A percentile compares a stretch with the other conserved stretches of the same genome.
Conservation (phyloP, 2,113 vertebrate species). For the Istiophorus platypterus region DNA sequence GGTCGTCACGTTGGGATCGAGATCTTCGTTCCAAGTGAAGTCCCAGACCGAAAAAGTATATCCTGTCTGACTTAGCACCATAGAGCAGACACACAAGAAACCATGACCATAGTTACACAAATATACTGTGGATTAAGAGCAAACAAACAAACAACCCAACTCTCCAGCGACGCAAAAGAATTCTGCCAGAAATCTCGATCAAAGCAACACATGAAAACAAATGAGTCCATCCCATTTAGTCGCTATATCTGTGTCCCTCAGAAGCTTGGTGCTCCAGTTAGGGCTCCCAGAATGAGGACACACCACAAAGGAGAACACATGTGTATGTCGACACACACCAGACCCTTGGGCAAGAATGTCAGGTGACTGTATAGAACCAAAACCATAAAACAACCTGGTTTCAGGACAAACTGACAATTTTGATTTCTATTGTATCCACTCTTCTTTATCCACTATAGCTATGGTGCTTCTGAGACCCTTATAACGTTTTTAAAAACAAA, state of each 20-base stretch:
- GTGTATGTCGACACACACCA: neutral
- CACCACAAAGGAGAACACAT: slow-evolving; percentile 66
- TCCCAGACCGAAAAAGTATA: neutral
- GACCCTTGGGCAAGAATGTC: neutral
- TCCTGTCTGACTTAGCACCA: neutral
- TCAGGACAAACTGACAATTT: neutral
- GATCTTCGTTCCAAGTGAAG: neutral
- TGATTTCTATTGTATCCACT: neutral
- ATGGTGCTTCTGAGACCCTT: neutral
- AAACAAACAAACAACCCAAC: neutral
- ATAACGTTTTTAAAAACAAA: neutral
- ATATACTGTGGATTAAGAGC: too few species aligned
- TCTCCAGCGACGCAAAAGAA: neutral
- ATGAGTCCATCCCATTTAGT: slow-evolving; percentile 36
- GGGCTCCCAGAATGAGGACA: slow-evolving; percentile 68
- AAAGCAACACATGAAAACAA: slow-evolving; percentile 19
- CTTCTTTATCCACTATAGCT: neutral
- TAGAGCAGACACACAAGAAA: neutral
- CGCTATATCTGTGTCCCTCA: slow-evolving; percentile 49
- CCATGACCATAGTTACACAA: neutral
- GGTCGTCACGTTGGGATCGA: neutral
- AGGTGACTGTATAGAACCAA: neutral
- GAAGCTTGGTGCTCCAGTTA: slow-evolving; percentile 72
- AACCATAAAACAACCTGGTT: slow-evolving; percentile 3
- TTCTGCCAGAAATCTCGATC: neutral